These are phyloP conservation scores for Hystrix cristata DNA, from an alignment of 2,113 vertebrate species.

Conservation along the genomic window DNA sequence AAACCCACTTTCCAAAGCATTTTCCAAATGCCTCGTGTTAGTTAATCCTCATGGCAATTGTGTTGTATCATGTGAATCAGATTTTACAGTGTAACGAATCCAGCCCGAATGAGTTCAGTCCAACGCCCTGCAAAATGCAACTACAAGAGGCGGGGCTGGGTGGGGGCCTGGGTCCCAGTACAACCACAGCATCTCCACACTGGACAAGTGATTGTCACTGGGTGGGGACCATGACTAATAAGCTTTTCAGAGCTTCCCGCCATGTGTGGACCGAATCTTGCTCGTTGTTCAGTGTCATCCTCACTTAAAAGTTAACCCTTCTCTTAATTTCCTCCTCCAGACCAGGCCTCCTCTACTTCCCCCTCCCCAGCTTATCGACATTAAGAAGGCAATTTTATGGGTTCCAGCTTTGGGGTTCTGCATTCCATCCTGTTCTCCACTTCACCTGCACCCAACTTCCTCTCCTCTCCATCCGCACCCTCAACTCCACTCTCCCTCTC, in stretches of 20 bases:
- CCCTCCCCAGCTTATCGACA: not conserved
- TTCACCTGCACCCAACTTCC: no score
- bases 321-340: not conserved
- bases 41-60: not conserved
- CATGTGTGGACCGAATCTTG: not conserved
- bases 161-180: not conserved
- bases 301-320: not conserved
- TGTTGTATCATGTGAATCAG: not conserved
- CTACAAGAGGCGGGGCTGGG: not conserved
- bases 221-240: slow-evolving; percentile 4
- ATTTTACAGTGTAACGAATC: slow-evolving; percentile 36
- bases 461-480: not conserved
- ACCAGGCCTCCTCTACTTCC: not conserved
- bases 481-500: not conserved
- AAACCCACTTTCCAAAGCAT: not conserved
- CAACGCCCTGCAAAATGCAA: not conserved
- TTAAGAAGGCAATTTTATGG: not conserved
- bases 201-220: not conserved
- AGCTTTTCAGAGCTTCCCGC: slow-evolving; percentile 13
- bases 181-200: not conserved
- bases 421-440: not conserved
- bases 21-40: not conserved
- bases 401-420: not conserved
- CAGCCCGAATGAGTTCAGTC: not conserved
- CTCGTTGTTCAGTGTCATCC: not conserved